Conservation (phyloP, 2,888 invertebrate genomes). For the Venusia cambrica region DNA sequence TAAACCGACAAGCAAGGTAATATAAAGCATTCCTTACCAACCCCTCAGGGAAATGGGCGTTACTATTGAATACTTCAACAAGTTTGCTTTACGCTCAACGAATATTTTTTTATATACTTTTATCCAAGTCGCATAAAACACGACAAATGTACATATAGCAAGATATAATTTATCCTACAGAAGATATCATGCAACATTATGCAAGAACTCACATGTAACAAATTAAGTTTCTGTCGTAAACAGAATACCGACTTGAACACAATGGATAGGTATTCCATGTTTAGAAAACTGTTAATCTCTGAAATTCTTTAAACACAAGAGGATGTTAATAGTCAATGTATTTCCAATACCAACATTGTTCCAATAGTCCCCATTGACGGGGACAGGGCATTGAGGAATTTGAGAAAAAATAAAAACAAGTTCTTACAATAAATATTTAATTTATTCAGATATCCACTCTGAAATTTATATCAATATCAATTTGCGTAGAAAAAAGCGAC, state of each 20-base stretch:
- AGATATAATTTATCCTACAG: too few relatives aligned
- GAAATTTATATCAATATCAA: conserved; percentile 39
- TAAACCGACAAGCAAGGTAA: too few relatives aligned
- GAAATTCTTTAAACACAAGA: conserved; percentile 23
- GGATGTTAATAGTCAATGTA: conserved; percentile 16
- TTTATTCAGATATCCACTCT: conserved; percentile 59
- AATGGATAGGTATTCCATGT: conserved; percentile 15
- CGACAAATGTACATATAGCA: too few relatives aligned
- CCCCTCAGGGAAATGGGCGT: too few relatives aligned
- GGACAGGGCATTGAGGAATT: too few relatives aligned
- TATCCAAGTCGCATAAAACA: too few relatives aligned
- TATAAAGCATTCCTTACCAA: too few relatives aligned
- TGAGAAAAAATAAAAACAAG: conserved; percentile 9
- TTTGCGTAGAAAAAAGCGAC: conserved; percentile 28
- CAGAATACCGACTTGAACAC: conserved; percentile 19
- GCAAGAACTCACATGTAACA: conserved; percentile 3
- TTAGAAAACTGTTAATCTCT: conserved; percentile 22
- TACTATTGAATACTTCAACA: too few relatives aligned
- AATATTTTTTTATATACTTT: too few relatives aligned
- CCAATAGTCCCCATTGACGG: too few relatives aligned
- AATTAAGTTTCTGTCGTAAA: conserved; percentile 4
- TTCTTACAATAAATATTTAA: conserved; percentile 36
- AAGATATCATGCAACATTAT: conserved; percentile 10
- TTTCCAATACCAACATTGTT: conserved; percentile 16
- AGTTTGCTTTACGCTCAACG: too few relatives aligned